A percentile compares a stretch with the other conserved stretches of the same genome.
Evolutionary conservation across 2,113 vertebrate species (phyloP).

Genomic region (Chrysochloris asiatica): DNA sequence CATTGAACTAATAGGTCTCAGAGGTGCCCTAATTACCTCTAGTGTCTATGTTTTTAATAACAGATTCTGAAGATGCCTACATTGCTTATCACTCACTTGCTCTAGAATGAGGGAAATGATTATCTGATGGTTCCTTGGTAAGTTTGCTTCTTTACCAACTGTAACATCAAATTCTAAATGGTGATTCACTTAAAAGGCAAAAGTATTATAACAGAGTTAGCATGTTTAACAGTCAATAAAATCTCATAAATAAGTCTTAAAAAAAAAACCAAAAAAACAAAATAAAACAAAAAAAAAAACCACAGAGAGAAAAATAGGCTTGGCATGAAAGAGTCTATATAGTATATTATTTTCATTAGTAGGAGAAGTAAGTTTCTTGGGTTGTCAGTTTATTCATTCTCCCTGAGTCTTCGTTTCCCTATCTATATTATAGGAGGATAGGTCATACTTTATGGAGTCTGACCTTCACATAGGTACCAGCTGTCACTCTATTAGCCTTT

Average conservation of each 20-base stretch:
- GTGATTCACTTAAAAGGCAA: not conserved
- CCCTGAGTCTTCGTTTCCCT: too few relatives aligned
- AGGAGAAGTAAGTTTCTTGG: not conserved
- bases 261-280: not conserved
- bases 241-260: not conserved
- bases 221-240: not conserved
- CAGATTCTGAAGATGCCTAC: not conserved
- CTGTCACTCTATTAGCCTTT: not conserved
- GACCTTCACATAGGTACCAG: not conserved
- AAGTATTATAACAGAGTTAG: not conserved
- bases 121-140: not conserved
- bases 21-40: not conserved
- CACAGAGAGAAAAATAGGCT: not conserved
- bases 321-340: not conserved
- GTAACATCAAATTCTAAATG: not conserved
- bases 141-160: not conserved
- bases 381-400: not conserved
- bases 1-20: not conserved
- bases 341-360: not conserved
- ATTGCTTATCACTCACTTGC: not conserved
- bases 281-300: not conserved
- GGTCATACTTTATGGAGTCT: not conserved
- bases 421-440: too few relatives aligned
- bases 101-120: not conserved
- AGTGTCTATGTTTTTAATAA: not conserved